These are phyloP conservation scores for Calonectris borealis DNA, from an alignment of 2,113 vertebrate genomes.

Conservation along the genomic window DNA sequence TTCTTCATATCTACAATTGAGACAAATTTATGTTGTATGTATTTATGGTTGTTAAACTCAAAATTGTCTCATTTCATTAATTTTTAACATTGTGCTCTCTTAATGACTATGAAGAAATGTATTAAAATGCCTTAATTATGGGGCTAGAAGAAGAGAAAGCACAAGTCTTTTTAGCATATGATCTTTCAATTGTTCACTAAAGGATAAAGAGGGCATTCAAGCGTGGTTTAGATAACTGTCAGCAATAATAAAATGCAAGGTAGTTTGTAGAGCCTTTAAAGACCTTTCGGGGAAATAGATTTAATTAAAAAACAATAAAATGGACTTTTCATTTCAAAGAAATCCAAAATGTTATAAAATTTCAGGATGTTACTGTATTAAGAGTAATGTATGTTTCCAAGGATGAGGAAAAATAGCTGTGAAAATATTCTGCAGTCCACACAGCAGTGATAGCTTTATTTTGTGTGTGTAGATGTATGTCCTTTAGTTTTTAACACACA, in stretches of 20 bases:
- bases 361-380: constrained; percentile 58
- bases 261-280: constrained; percentile 70
- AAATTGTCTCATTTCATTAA: constrained; percentile 75
- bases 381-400: constrained; percentile 29
- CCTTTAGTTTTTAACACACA: constrained; percentile 13
- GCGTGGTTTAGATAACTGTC: constrained; percentile 76
- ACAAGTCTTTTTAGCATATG: constrained; percentile 72
- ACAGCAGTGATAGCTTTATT: constrained; percentile 44
- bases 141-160: constrained; percentile 68
- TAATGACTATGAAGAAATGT: constrained; percentile 66
- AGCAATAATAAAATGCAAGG: constrained; percentile 74
- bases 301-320: constrained; percentile 78
- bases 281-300: constrained; percentile 70
- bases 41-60: constrained; percentile 71
- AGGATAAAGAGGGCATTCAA: constrained; percentile 77
- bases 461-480: not conserved
- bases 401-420: constrained; percentile 30
- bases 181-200: constrained; percentile 79
- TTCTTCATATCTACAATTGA: constrained; percentile 56
- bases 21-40: constrained; percentile 64
- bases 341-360: constrained; percentile 72
- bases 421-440: constrained; percentile 40
- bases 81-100: constrained; percentile 71
- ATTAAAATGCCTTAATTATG: constrained; percentile 78
- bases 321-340: constrained; percentile 67